These are phyloP conservation scores for Taurulus bubalis DNA, from an alignment of 2,113 vertebrate species.

Conservation along the genomic window DNA sequence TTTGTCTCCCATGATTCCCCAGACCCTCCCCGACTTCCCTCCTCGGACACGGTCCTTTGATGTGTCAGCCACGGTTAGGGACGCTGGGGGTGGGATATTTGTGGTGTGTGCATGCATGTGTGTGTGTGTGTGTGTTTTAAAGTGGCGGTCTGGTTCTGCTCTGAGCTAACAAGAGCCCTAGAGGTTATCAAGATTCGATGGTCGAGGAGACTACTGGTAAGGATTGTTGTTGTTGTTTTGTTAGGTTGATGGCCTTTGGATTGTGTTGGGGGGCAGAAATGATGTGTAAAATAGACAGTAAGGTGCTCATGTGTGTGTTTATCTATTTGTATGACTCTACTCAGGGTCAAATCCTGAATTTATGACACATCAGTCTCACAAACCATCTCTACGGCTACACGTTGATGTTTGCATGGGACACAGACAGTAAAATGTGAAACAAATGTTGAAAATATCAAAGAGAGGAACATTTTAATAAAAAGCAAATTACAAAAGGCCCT, in stretches of 20 bases:
- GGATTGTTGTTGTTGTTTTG: conserved; percentile 18
- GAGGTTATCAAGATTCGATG: conserved; percentile 71
- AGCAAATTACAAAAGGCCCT: not conserved
- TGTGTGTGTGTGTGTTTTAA: conserved; percentile 74
- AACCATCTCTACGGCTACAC: conserved; percentile 85
- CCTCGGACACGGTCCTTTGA: conserved; percentile 92
- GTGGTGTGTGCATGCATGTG: conserved; percentile 51
- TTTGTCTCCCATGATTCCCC: conserved; percentile 94
- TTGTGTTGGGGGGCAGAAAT: conserved; percentile 37
- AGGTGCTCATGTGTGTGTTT: conserved; percentile 21
- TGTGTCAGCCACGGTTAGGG: conserved; percentile 87
- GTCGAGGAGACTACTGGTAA: conserved; percentile 53
- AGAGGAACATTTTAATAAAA: not conserved
- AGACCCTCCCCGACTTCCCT: conserved; percentile 90
- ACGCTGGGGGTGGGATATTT: conserved; percentile 81
- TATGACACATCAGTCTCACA: conserved; percentile 51
- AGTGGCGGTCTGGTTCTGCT: conserved; percentile 78
- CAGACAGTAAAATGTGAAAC: conserved; percentile 90
- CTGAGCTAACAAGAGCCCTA: conserved; percentile 70
- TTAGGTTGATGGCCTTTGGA: conserved; percentile 21
- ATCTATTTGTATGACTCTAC: conserved; percentile 29
- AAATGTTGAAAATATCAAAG: conserved; percentile 69
- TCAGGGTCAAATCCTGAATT: conserved; percentile 16
- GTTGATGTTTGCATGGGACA: conserved; percentile 87
- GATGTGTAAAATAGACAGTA: conserved; percentile 19